phyloP scores from a whole-genome alignment of 2,888 invertebrate genomes.

The Hemaris fuciformis region DNA sequence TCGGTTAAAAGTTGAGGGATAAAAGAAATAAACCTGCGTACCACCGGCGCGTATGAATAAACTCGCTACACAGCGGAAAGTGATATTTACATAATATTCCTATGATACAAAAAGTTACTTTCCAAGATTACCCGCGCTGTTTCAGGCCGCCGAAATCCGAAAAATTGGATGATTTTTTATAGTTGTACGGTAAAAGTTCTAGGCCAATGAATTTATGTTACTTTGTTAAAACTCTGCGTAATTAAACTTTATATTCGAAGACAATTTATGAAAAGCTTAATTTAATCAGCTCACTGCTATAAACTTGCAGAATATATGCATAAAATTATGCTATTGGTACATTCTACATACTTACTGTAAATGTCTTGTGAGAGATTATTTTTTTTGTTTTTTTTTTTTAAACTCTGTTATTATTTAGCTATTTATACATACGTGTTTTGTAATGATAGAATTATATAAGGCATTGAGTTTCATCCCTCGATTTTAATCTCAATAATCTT shows the following conservation, averaged over 20 bases:
- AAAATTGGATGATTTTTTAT: background rate
- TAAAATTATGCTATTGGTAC: too few relatives aligned
- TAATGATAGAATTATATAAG: too few relatives aligned
- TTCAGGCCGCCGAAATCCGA: background rate
- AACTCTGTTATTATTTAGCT: too few relatives aligned
- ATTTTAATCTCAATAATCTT: too few relatives aligned
- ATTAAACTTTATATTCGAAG: conserved; percentile 5
- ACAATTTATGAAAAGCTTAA: too few relatives aligned
- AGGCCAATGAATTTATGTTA: background rate
- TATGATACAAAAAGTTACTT: conserved; percentile 38
- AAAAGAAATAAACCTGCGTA: background rate
- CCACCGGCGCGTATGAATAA: conserved; percentile 26
- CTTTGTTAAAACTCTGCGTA: background rate
- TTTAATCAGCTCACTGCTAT: too few relatives aligned
- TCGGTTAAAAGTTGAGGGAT: background rate
- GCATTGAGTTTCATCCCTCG: too few relatives aligned
- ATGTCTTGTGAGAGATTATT: too few relatives aligned
- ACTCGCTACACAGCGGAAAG: conserved; percentile 26
- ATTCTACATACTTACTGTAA: too few relatives aligned
- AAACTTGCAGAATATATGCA: too few relatives aligned
- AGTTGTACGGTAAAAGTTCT: background rate
- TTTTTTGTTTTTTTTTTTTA: too few relatives aligned
- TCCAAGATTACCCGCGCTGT: conserved; percentile 31
- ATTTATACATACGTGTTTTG: too few relatives aligned
- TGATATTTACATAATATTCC: conserved; percentile 37